Conservation (phyloP, 2,113 vertebrate species). For the Ammodytes marinus region DNA sequence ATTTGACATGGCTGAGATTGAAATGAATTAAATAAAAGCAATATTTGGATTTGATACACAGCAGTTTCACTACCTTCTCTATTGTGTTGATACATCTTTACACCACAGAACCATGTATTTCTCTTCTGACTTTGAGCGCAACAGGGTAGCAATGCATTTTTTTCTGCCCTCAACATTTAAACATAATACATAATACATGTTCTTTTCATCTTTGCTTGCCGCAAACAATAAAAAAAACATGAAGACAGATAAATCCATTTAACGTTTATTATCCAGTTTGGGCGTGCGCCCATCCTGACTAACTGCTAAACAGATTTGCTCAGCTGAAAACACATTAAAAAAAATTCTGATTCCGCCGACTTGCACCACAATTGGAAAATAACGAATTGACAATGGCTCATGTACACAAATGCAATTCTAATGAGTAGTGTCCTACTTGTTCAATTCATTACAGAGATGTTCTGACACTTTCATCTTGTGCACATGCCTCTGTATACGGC, state of each 20-base stretch:
- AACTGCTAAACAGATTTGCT: conserved; percentile 58
- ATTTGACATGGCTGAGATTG: neutral
- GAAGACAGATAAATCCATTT: conserved; percentile 33
- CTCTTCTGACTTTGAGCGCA: neutral
- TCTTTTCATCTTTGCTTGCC: conserved; percentile 26
- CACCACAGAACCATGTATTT: neutral
- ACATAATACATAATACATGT: conserved; percentile 7
- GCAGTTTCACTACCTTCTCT: neutral
- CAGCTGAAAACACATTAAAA: conserved; percentile 54
- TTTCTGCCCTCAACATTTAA: conserved; percentile 11
- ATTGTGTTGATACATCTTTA: neutral
- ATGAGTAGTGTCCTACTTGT: conserved; percentile 80
- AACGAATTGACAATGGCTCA: conserved; percentile 52
- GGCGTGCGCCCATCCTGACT: conserved; percentile 41
- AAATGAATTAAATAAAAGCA: neutral
- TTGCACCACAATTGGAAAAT: conserved; percentile 60
- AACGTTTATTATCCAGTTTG: conserved; percentile 47
- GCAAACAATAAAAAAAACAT: conserved; percentile 14
- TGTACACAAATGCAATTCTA: conserved; percentile 74
- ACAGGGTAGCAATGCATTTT: conserved; percentile 16
- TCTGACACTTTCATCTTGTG: conserved; percentile 67
- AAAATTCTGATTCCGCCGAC: conserved; percentile 47
- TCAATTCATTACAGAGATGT: conserved; percentile 76
- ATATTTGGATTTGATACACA: neutral
- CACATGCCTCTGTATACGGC: conserved; percentile 58